These are phyloP conservation scores for Zoanthus sociatus DNA, from an alignment of 92 coral and sea anemone genomes.

Conservation along the genomic window DNA sequence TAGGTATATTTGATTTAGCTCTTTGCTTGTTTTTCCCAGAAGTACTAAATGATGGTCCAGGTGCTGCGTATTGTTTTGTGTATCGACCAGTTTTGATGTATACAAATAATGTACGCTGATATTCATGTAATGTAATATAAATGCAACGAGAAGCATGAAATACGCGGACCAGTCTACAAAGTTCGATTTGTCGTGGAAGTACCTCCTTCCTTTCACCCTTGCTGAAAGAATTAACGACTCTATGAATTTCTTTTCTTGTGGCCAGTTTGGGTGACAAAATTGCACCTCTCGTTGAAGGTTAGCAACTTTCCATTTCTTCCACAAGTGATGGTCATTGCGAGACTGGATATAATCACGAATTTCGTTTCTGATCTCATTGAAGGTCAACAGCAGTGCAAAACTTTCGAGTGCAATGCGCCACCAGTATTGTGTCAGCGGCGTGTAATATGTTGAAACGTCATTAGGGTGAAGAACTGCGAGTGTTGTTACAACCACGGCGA, in stretches of 20 bases:
- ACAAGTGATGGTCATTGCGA: conserved; percentile 60
- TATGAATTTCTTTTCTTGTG: conserved; percentile 72
- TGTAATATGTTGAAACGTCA: conserved; percentile 68
- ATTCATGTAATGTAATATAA: conserved; percentile 67
- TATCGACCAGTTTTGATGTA: background rate
- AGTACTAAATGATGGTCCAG: conserved; percentile 40
- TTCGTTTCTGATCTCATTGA: conserved; percentile 82
- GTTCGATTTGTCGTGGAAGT: conserved; percentile 85
- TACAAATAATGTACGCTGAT: conserved; percentile 36
- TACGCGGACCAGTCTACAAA: conserved; percentile 85
- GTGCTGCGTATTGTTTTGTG: background rate
- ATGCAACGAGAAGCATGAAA: conserved; percentile 66
- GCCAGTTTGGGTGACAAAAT: conserved; percentile 88
- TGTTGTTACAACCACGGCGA: conserved; percentile 75
- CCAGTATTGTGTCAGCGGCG: conserved; percentile 69
- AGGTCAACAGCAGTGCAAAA: conserved; percentile 68
- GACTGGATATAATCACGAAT: conserved; percentile 72
- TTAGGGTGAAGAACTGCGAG: conserved; percentile 74
- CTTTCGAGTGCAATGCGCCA: conserved; percentile 80
- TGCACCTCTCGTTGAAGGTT: conserved; percentile 74
- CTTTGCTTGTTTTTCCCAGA: conserved; percentile 15
- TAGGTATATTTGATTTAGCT: conserved; percentile 54
- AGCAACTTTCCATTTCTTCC: conserved; percentile 70
- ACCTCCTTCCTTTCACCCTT: conserved; percentile 60
- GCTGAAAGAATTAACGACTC: conserved; percentile 67